phyloP scores from a whole-genome alignment of 1,140 invertebrate genomes.

The Bombyx mori region ASM3026992v2 NC_085110.1:11263501-11264000 shows the following conservation, averaged over 20 bases:
- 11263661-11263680: conserved; percentile 10
- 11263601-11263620: conserved; percentile 64
- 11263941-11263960: no score
- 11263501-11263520: conserved; percentile 46
- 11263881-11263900: not conserved
- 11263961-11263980: no score
- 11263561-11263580: conserved; percentile 68
- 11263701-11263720: not conserved
- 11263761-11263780: conserved; percentile 68
- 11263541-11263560: conserved; percentile 66
- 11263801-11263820: conserved; percentile 66
- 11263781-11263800: conserved; percentile 65
- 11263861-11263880: not conserved
- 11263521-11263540: conserved; percentile 51
- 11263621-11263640: conserved; percentile 36
- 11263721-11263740: not conserved
- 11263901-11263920: no score
- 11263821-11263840: conserved; percentile 73
- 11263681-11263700: not conserved
- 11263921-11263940: no score
- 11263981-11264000: no score
- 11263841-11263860: conserved; percentile 29
- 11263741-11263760: conserved; percentile 42
- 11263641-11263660: conserved; percentile 35
- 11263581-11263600: conserved; percentile 65